phyloP scores from a whole-genome alignment of 2,888 invertebrate genomes.

The Cryptocephalus moraei region DNA sequence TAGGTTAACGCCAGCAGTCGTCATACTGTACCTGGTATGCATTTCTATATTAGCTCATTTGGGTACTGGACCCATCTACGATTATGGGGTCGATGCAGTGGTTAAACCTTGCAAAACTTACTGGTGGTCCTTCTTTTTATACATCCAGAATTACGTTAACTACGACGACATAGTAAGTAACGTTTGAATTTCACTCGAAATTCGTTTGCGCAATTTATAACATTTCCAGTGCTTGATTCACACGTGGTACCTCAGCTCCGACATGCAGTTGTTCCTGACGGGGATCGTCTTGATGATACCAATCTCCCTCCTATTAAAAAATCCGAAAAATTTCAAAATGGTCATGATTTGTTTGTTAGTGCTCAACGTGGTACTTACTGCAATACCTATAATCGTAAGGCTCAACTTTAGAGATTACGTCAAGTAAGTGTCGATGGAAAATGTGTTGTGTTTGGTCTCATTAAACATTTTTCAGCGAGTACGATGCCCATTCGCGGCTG shows the following conservation, averaged over 20 bases:
- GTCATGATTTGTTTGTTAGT: constrained; percentile 14
- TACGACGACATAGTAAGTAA: constrained; percentile 14
- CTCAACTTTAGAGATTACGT: constrained; percentile 4
- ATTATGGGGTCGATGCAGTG: constrained; percentile 4
- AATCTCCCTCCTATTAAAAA: constrained; percentile 14
- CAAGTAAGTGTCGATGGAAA: constrained; percentile 6
- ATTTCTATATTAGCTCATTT: constrained; percentile 8
- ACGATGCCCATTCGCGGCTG: constrained; percentile 19
- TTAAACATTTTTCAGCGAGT: constrained; percentile 10
- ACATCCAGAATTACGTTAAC: constrained; percentile 35
- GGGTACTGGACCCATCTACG: constrained; percentile 19
- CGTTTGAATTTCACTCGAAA: not conserved
- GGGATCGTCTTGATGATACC: constrained; percentile 30
- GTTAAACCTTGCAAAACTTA: constrained; percentile 22
- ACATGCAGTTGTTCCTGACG: constrained; percentile 33
- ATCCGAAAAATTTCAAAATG: constrained; percentile 9
- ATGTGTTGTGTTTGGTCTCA: not conserved
- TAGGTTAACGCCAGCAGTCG: constrained; percentile 18
- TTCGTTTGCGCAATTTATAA: not conserved
- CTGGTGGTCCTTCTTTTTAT: constrained; percentile 37
- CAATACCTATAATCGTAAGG: constrained; percentile 13
- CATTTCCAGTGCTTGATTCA: constrained; percentile 29
- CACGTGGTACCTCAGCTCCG: constrained; percentile 34
- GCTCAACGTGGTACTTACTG: constrained; percentile 11
- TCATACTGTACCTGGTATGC: constrained; percentile 13